phyloP scores from a whole-genome alignment of 2,888 invertebrate species.

The Caenorhabditis parvicauda region DNA sequence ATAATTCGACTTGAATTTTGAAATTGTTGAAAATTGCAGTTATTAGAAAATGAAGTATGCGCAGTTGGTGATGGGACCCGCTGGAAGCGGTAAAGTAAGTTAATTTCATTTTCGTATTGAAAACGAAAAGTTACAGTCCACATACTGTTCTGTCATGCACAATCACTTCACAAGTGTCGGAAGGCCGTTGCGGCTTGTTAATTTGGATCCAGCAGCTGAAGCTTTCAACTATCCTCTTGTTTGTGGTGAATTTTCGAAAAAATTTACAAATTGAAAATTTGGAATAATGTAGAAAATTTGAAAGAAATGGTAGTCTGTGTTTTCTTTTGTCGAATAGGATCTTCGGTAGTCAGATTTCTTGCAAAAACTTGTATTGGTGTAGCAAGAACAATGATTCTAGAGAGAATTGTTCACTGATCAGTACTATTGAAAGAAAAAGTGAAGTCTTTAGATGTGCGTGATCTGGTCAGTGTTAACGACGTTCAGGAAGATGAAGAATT shows the following conservation, averaged over 20 bases:
- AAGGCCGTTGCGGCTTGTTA: conserved; percentile 77
- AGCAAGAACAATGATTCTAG: too few relatives aligned
- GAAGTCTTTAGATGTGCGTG: conserved; percentile 70
- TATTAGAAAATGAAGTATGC: conserved; percentile 71
- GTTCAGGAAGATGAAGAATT: conserved; percentile 93
- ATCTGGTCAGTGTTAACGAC: conserved; percentile 86
- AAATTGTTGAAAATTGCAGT: background rate
- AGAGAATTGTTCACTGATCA: background rate
- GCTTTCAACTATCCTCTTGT: conserved; percentile 86
- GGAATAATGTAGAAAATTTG: background rate
- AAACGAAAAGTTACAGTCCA: conserved; percentile 40
- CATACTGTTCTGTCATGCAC: conserved; percentile 69
- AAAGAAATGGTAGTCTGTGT: background rate
- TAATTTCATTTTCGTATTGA: background rate
- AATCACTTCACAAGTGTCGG: conserved; percentile 75
- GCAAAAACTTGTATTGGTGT: too few relatives aligned
- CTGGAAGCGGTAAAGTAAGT: conserved; percentile 90
- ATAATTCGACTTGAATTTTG: background rate
- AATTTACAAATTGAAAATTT: background rate
- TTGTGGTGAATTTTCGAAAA: conserved; percentile 66
- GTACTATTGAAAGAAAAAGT: conserved; percentile 1
- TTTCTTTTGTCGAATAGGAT: too few relatives aligned
- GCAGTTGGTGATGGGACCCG: conserved; percentile 92
- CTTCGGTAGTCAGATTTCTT: too few relatives aligned
- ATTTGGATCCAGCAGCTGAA: conserved; percentile 96